Evolutionary conservation across 2,113 vertebrate species (phyloP).

Genomic region (Paradisaea rubra): DNA sequence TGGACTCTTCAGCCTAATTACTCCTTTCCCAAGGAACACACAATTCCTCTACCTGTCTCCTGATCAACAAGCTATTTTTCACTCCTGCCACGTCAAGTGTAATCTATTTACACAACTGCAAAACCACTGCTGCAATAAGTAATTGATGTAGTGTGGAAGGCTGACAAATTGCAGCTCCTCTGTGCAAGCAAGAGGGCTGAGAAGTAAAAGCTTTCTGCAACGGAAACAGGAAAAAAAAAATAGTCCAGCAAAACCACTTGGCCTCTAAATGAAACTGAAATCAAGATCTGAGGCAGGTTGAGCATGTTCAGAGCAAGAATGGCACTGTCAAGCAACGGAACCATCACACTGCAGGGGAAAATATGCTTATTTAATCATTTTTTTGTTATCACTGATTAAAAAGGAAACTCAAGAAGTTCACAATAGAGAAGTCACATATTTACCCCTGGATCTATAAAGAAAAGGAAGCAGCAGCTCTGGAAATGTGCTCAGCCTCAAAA

Average conservation of each 20-base stretch:
- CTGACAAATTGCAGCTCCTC: background rate
- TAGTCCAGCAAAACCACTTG: background rate
- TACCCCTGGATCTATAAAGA: background rate
- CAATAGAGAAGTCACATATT: background rate
- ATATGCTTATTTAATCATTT: accelerated
- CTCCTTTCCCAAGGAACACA: background rate
- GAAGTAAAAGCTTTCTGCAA: background rate
- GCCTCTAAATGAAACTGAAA: background rate
- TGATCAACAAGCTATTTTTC: background rate
- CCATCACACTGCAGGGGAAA: background rate
- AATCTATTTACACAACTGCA: background rate
- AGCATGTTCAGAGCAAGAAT: background rate
- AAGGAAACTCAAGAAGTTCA: background rate
- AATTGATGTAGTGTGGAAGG: background rate
- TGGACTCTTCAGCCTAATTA: background rate
- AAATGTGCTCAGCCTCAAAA: background rate
- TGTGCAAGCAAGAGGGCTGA: background rate
- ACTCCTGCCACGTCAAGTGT: background rate
- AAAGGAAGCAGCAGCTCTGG: background rate
- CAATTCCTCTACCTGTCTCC: background rate
- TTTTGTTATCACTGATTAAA: background rate
- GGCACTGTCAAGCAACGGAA: background rate
- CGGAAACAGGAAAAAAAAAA: background rate
- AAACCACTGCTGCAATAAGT: background rate
- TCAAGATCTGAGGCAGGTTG: background rate